Evolutionary conservation across 2,113 vertebrate species (phyloP).

Genomic region (Clupea harengus): DNA sequence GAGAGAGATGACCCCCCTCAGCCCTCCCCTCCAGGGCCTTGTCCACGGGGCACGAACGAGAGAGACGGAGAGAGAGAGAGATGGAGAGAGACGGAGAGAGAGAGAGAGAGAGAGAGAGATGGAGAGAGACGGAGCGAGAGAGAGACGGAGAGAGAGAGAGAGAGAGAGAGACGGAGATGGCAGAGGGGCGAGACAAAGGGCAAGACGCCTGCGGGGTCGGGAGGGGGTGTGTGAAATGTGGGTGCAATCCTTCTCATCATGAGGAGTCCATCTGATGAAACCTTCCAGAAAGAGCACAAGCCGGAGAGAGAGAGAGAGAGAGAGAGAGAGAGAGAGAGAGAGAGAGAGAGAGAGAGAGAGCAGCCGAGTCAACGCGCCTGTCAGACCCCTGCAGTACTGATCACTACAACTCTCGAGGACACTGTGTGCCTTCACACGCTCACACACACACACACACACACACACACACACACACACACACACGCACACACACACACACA

Average conservation of each 20-base stretch:
- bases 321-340: too few relatives aligned
- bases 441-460: neutral
- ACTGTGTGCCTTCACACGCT: neutral
- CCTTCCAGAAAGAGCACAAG: constrained; percentile 21
- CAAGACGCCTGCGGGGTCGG: neutral
- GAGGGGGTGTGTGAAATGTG: constrained; percentile 22
- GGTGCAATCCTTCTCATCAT: neutral
- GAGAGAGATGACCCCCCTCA: neutral
- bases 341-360: neutral
- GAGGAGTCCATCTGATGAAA: constrained; percentile 16
- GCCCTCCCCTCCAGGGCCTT: neutral
- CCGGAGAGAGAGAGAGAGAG: neutral
- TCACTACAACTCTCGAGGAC: neutral
- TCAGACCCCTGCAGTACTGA: neutral
- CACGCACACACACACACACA: neutral
- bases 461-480: constrained; percentile 33
- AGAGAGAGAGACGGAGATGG: neutral
- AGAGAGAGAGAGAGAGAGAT: neutral
- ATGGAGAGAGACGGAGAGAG: too few relatives aligned
- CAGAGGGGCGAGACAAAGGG: neutral
- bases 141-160: neutral
- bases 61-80: neutral
- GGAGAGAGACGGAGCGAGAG: neutral
- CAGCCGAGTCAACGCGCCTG: neutral
- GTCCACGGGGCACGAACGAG: neutral